Evolutionary conservation across 1,140 invertebrate genomes (phyloP).

Genomic region (Ooceraea biroi): DNA sequence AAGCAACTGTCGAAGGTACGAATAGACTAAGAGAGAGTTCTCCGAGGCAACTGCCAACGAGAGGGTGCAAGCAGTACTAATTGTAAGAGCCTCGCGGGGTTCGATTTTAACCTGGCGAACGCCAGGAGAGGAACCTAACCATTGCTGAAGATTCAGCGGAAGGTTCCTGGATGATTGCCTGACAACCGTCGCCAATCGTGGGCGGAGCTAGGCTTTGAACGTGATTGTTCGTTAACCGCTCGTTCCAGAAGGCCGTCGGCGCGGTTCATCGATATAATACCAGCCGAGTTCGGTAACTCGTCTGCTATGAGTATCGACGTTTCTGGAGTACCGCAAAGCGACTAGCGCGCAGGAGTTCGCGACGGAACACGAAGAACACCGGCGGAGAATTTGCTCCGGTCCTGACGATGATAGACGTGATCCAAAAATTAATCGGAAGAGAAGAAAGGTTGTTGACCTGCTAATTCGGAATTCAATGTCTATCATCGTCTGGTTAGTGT

Average conservation of each 20-base stretch:
- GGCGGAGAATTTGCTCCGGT: not conserved
- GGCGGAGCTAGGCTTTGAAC: conserved; percentile 72
- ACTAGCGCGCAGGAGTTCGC: not conserved
- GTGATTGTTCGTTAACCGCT: conserved; percentile 64
- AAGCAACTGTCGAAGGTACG: too few relatives aligned
- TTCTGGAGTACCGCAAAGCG: not conserved
- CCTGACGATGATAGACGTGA: not conserved
- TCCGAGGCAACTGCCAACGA: not conserved
- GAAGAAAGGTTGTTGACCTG: not conserved
- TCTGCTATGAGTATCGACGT: conserved; percentile 15
- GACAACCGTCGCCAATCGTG: conserved; percentile 75
- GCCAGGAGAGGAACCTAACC: conserved; percentile 34
- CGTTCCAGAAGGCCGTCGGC: conserved; percentile 48
- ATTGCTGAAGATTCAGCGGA: conserved; percentile 34
- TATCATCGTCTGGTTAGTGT: too few relatives aligned
- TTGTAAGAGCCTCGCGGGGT: not conserved
- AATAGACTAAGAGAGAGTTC: not conserved
- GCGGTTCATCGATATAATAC: conserved; percentile 47
- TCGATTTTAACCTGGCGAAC: not conserved
- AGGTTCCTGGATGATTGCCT: conserved; percentile 74
- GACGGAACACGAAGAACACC: not conserved
- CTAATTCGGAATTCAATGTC: not conserved
- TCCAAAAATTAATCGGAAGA: not conserved
- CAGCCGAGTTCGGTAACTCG: not conserved
- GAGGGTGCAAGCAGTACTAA: conserved; percentile 26